Base-by-base conservation (phyloP, 2,113 vertebrate species). In the Crotalus viridis region DNA sequence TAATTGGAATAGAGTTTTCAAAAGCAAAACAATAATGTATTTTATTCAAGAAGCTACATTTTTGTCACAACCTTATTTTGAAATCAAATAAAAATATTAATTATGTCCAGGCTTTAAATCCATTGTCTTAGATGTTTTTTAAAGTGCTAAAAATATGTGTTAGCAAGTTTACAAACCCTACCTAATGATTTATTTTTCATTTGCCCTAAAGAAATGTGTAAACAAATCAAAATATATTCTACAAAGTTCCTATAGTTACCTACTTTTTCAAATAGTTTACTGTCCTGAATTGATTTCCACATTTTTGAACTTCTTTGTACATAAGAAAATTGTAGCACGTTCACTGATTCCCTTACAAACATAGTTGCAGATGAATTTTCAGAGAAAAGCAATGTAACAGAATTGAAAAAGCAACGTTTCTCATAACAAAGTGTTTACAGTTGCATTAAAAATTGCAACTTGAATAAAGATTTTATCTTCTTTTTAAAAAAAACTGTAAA, bases 391-490 rank as follows among this genome's bases (percentile, higher is more conserved):
- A 74, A 52, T 3, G 12, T 92, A 54, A 59, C 54, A 92, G 87
- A 54, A 46, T 69, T 85, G 87, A 89, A 85, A 87, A 74, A 43
- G 24, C 61, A 92, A 56, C 39, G 43, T 88, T 61, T 88, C 61
- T 81, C 21, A 10, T 56, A 92, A 52, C 43, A 87, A 91, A 92
- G 74, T 89, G 22, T 91, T 92, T 48, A 88, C 48, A 55, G 48
- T 88, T 56, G 52, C 89, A 59, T 88, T 56, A 89, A 92, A 92
- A 85, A 57, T 92, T 64, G 85, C 87, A 92, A 56, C 64, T 89
- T 89, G 3, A 57, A 17, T 39, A 57, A 24, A 74, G 9, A 51
- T 61, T 88, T 69, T 26, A 6, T 46, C 33, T 26, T 10, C 4
- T 8, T 52, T 88, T 52, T 10, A 51, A 51, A 51, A 51, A 0